These are phyloP conservation scores for Falco concolor DNA, from an alignment of 2,797 vertebrate genomes.

Conservation along the genomic window DNA sequence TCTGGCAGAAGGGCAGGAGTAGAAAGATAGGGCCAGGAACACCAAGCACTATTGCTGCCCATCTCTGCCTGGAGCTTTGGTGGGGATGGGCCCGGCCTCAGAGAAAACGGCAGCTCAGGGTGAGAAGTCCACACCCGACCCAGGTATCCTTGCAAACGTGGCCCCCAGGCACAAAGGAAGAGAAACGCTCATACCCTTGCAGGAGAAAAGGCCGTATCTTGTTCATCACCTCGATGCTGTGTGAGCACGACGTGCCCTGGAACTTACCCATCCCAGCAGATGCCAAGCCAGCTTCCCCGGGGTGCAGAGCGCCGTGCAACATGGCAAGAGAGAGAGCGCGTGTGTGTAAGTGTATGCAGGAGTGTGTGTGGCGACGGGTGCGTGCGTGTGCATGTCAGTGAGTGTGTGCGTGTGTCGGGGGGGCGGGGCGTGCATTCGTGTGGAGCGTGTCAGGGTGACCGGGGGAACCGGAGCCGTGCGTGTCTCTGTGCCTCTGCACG, in stretches of 20 bases:
- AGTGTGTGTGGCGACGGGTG: too few species aligned
- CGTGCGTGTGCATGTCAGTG: too few species aligned
- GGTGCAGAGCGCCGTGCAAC: fast-evolving
- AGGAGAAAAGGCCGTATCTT: neutral
- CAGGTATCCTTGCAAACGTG: neutral
- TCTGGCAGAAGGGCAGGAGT: neutral
- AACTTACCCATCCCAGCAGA: neutral
- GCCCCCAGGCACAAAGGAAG: neutral
- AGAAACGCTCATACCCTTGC: neutral
- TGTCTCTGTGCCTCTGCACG: too few species aligned
- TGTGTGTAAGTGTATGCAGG: too few species aligned
- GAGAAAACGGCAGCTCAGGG: neutral
- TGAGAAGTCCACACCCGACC: neutral
- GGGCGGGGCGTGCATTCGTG: too few species aligned
- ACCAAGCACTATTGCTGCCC: neutral
- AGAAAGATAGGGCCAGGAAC: neutral
- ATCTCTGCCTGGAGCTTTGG: neutral
- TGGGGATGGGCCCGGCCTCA: neutral
- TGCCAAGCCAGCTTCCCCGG: neutral
- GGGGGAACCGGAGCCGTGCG: too few species aligned
- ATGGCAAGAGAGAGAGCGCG: too few species aligned
- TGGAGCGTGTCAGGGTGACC: too few species aligned
- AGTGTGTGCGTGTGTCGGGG: too few species aligned
- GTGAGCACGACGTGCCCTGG: neutral
- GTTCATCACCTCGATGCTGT: neutral